Conservation (phyloP, 2,888 invertebrate species). For the Argyresthia albistria region DNA sequence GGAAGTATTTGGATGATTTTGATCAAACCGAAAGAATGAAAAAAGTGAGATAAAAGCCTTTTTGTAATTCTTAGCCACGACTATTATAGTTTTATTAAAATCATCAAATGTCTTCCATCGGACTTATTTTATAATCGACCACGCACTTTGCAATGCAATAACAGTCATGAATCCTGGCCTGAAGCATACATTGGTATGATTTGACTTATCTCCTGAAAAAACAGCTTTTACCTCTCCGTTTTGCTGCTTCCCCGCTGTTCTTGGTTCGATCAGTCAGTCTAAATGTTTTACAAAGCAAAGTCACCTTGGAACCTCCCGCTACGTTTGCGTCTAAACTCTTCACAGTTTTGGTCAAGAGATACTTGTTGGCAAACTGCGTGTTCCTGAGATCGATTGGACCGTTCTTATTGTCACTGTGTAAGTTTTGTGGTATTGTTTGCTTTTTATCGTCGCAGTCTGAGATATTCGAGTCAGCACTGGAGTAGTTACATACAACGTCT, state of each 20-base stretch:
- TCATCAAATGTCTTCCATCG: too few species aligned
- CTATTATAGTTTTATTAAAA: too few species aligned
- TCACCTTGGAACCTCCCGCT: constrained; percentile 53
- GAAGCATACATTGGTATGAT: too few species aligned
- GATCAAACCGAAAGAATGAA: too few species aligned
- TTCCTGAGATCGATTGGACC: constrained; percentile 15
- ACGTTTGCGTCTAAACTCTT: constrained; percentile 51
- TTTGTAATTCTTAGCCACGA: too few species aligned
- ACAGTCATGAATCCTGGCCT: too few species aligned
- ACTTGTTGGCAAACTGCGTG: constrained; percentile 41
- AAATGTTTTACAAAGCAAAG: constrained; percentile 59
- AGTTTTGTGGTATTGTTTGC: not conserved
- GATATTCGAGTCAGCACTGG: constrained; percentile 15
- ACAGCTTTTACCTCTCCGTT: too few species aligned
- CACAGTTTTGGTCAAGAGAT: constrained; percentile 48
- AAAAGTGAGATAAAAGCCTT: too few species aligned
- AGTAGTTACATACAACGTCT: constrained; percentile 54
- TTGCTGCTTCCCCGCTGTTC: too few species aligned
- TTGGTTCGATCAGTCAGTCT: constrained; percentile 37
- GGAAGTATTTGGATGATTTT: too few species aligned
- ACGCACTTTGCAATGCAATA: too few species aligned
- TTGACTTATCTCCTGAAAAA: not conserved
- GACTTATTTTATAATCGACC: too few species aligned
- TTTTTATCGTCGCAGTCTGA: constrained; percentile 26
- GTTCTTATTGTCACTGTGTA: not conserved